phyloP scores from a whole-genome alignment of 2,888 invertebrate genomes.

The Ornithoptera alexandrae region DNA sequence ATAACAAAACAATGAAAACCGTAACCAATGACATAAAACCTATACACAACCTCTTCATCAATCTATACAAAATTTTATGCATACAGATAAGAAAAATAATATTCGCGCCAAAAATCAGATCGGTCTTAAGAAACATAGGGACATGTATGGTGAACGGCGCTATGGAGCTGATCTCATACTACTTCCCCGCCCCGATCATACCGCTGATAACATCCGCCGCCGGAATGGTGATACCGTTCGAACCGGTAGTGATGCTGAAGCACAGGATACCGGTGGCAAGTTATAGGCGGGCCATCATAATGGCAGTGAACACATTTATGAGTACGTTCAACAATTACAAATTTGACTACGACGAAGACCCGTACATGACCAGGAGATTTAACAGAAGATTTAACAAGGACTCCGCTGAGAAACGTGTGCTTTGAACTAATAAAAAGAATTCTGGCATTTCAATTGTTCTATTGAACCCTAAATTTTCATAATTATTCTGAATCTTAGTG shows the following conservation, averaged over 20 bases:
- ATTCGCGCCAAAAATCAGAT: slow-evolving; percentile 51
- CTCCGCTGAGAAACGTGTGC: slow-evolving; percentile 32
- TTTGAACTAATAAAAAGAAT: neutral
- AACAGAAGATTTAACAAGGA: slow-evolving; percentile 58
- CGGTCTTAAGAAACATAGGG: slow-evolving; percentile 61
- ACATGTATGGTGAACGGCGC: slow-evolving; percentile 67
- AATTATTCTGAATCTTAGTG: too few relatives aligned
- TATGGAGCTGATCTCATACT: slow-evolving; percentile 63
- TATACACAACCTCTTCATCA: slow-evolving; percentile 13
- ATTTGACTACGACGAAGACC: slow-evolving; percentile 51
- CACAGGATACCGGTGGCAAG: slow-evolving; percentile 67
- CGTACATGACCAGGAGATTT: slow-evolving; percentile 67
- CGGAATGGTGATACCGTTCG: slow-evolving; percentile 67
- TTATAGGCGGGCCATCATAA: slow-evolving; percentile 64
- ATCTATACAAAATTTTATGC: slow-evolving; percentile 44
- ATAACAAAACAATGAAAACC: slow-evolving; percentile 5
- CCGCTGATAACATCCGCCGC: slow-evolving; percentile 67
- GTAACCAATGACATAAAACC: slow-evolving; percentile 15
- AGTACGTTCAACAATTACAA: slow-evolving; percentile 64
- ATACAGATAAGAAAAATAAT: slow-evolving; percentile 46
- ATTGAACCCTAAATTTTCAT: too few relatives aligned
- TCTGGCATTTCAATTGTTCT: too few relatives aligned
- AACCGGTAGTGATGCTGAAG: slow-evolving; percentile 62
- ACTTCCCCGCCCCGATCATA: slow-evolving; percentile 64
- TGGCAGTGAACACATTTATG: slow-evolving; percentile 60